Evolutionary conservation across 2,888 invertebrate species (phyloP).

Genomic region (Rhyacophila evoluta): DNA sequence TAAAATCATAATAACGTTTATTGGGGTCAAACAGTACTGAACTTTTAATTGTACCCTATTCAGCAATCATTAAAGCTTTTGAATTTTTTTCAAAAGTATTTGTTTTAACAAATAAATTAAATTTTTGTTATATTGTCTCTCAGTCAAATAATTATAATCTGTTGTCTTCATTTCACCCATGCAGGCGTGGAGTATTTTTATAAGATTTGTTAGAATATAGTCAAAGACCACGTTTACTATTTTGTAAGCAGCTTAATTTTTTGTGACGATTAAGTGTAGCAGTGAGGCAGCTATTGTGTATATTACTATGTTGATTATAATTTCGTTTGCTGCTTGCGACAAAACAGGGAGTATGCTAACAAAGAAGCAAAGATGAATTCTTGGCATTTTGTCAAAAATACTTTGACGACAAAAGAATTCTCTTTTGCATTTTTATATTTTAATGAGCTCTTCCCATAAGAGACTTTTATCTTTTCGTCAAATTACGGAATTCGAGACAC

Average conservation of each 20-base stretch:
- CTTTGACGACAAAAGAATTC: constrained; percentile 16
- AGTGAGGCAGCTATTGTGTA: not conserved
- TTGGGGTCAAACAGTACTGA: too few species aligned
- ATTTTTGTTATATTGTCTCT: too few species aligned
- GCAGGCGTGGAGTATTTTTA: too few species aligned
- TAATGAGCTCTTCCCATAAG: constrained; percentile 33
- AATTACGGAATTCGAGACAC: constrained; percentile 1
- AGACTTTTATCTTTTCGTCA: constrained; percentile 16
- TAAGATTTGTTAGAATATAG: too few species aligned
- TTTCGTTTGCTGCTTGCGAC: constrained; percentile 11
- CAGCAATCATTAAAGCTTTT: too few species aligned
- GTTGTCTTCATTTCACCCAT: too few species aligned
- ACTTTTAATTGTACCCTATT: too few species aligned
- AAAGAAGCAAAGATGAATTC: constrained; percentile 26
- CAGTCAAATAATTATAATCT: too few species aligned
- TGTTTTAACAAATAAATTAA: too few species aligned
- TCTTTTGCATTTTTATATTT: constrained; percentile 32
- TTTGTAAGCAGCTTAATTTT: not conserved
- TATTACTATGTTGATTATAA: constrained; percentile 26
- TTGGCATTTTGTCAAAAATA: constrained; percentile 31
- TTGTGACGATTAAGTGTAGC: not conserved
- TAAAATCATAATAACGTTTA: too few species aligned
- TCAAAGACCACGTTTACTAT: not conserved
- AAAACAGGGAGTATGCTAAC: not conserved
- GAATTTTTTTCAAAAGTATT: too few species aligned